Evolutionary conservation across 1,140 invertebrate species (phyloP).

Genomic region (Anthonomus grandis): DNA sequence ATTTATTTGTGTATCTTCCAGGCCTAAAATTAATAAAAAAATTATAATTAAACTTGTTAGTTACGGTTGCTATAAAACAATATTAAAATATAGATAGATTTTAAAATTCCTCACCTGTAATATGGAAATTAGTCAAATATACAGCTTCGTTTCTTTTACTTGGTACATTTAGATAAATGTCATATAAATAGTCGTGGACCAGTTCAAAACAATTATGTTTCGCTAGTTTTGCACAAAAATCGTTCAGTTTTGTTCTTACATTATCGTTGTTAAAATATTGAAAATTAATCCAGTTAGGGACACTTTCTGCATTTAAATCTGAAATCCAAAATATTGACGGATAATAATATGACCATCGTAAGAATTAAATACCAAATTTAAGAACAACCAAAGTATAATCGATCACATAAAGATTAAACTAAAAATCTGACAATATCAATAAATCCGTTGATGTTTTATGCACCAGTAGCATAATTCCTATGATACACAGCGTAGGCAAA

Average conservation of each 20-base stretch:
- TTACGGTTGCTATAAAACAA: too few species aligned
- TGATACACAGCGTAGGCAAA: too few species aligned
- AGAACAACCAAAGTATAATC: too few species aligned
- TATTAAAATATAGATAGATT: too few species aligned
- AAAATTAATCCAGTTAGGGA: slow-evolving; percentile 60
- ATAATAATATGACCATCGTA: too few species aligned
- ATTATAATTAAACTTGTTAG: neutral
- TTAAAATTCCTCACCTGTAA: slow-evolving; percentile 47
- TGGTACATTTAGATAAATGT: slow-evolving; percentile 50
- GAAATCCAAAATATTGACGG: neutral
- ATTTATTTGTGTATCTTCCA: neutral
- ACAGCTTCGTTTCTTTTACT: slow-evolving; percentile 54
- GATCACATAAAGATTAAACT: too few species aligned
- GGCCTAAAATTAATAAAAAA: neutral
- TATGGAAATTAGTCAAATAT: slow-evolving; percentile 54
- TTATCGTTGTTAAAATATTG: slow-evolving; percentile 51
- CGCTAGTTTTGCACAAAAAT: slow-evolving; percentile 53
- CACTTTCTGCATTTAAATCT: slow-evolving; percentile 15
- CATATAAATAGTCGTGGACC: slow-evolving; percentile 57
- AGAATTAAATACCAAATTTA: too few species aligned
- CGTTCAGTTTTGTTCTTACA: slow-evolving; percentile 50
- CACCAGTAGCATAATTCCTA: too few species aligned
- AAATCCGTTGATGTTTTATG: too few species aligned
- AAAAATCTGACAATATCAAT: too few species aligned
- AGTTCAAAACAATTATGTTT: slow-evolving; percentile 53